phyloP scores from a whole-genome alignment of 35 echinoderm and acorn worm species.

The Nesometra sesokonis region DNA sequence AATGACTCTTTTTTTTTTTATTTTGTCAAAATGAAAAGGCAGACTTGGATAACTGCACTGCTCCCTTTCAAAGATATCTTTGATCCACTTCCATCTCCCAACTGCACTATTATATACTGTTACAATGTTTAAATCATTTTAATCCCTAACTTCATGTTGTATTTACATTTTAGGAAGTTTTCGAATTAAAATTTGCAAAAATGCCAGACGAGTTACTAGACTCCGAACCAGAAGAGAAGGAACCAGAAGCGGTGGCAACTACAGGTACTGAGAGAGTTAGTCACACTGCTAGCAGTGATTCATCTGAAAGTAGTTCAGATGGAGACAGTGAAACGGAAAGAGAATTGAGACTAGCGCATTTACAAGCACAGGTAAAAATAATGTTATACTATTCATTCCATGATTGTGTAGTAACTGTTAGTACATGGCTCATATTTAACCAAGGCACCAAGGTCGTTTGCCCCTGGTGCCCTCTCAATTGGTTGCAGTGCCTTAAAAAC shows the following conservation, averaged over 20 bases:
- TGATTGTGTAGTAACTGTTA: no score
- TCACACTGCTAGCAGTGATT: conserved; percentile 27
- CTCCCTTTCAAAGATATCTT: no score
- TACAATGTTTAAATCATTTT: background rate
- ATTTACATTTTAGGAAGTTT: conserved; percentile 56
- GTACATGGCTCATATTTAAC: no score
- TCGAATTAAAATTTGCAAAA: conserved; percentile 98
- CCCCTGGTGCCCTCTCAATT: no score
- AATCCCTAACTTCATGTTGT: background rate
- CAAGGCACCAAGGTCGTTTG: no score
- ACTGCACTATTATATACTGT: background rate
- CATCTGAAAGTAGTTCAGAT: conserved; percentile 21
- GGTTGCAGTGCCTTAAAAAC: no score
- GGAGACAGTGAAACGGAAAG: conserved; percentile 92
- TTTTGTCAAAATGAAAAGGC: no score
- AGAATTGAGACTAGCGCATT: conserved; percentile 69
- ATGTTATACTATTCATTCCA: no score
- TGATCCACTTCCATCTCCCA: no score
- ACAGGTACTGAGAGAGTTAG: conserved; percentile 18
- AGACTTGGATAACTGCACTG: no score
- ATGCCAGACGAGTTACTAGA: conserved; percentile 92
- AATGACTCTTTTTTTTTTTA: no score
- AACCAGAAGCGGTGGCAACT: conserved; percentile 14
- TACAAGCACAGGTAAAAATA: conserved; percentile 86
- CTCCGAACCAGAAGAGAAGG: conserved; percentile 46